Base-by-base conservation (phyloP, 2,888 invertebrate species). In the Clistopyga incitator region DNA sequence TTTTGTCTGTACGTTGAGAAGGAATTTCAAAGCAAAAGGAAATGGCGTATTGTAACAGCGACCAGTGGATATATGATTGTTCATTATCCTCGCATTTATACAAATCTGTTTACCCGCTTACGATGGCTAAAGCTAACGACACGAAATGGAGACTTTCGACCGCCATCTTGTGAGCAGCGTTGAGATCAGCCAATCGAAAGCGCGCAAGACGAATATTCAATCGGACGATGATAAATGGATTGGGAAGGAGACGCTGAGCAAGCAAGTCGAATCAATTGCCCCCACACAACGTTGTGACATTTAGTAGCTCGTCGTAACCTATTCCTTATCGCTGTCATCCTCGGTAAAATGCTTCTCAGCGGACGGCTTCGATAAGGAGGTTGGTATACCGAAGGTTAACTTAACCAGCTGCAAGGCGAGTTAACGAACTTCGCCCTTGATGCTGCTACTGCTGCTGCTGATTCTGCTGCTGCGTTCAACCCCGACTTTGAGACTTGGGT, bases 401-500 rank as follows among this genome's bases (percentile, higher is more conserved):
- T 78, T 50, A 52, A 50, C 78, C 50, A 64, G 77, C 75, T 84
- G 54, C 23, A 70, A 74, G 78, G 81, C 78, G 38, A 81, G 71
- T 76, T 67, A 70, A 47, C 23, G 52, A 75, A 74, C 71, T 78
- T 75, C 47, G 38, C 50, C 25, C 74, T 68, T 64, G 70, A 64
- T 84, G 78, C 83, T 72, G 68, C 81, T 67, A 20, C n/a, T 25
- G 25, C 61, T 15, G 59, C 59, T n/a, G 34, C 25, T n/a, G n/a
- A n/a, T 29, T 25, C 29, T 59, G 3, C 67, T 65, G 15, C 76
- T 65, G n/a, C 23, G 34, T 50, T 20, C 50, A 56, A 47, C 42
- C 47, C 29, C 47, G 67, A 82, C 67, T 71, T 84, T 81, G 81
- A 54, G 70, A 81, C 74, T 64, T 70, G 47, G 74, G 74, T 78